Conservation (phyloP, 2,113 vertebrate species). For the Pedionomus torquatus region DNA sequence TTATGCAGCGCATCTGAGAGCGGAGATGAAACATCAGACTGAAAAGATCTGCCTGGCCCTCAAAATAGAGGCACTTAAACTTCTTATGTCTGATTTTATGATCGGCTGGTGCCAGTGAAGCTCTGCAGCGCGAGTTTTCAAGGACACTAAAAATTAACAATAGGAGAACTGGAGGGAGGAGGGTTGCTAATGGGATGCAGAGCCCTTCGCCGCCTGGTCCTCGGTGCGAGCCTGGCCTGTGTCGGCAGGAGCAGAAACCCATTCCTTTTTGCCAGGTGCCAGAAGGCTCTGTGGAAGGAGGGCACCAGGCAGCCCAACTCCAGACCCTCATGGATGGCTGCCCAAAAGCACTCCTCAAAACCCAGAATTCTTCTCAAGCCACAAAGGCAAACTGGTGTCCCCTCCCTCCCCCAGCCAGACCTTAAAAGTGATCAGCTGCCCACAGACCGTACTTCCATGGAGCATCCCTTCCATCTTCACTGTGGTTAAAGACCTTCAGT, state of each 20-base stretch:
- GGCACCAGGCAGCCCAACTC: not conserved
- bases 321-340: not conserved
- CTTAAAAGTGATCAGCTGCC: not conserved
- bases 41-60: conserved; percentile 34
- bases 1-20: not conserved
- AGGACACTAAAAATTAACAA: conserved; percentile 60
- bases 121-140: conserved; percentile 53
- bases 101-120: conserved; percentile 53
- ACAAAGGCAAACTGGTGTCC: not conserved
- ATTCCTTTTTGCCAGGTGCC: conserved; percentile 10
- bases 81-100: conserved; percentile 65
- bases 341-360: not conserved
- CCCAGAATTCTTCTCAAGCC: not conserved
- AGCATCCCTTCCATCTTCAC: no score
- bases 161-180: conserved; percentile 7
- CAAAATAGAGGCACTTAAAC: conserved; percentile 53
- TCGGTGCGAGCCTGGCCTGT: conserved; percentile 2
- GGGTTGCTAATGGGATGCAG: conserved; percentile 26
- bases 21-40: conserved; percentile 33
- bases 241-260: not conserved
- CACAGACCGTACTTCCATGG: not conserved
- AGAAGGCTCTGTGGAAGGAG: not conserved
- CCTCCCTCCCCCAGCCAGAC: not conserved
- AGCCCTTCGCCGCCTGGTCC: not conserved
- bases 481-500: not conserved